phyloP scores from a whole-genome alignment of 2,888 invertebrate genomes.

The Calliopum simillimum region DNA sequence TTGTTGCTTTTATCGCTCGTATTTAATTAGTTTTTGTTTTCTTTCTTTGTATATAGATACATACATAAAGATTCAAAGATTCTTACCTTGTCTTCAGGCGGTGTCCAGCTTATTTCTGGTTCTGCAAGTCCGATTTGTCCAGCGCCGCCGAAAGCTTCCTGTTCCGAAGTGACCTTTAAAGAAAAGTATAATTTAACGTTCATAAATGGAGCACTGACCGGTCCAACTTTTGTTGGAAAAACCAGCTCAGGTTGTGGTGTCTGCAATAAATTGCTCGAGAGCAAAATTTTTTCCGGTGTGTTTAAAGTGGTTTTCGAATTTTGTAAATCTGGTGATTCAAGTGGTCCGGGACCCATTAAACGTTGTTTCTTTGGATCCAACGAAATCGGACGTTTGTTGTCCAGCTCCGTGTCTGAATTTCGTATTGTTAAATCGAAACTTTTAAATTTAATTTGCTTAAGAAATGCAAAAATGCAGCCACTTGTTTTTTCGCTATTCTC shows the following conservation, averaged over 20 bases:
- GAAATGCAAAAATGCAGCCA: constrained; percentile 3
- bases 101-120: no score
- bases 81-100: no score
- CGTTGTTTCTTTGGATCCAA: constrained; percentile 84
- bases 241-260: constrained; percentile 78
- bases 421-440: background rate
- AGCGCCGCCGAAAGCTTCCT: no score
- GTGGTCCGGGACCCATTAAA: constrained; percentile 65
- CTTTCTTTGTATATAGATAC: no score
- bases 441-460: background rate
- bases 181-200: constrained; percentile 30
- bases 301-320: constrained; percentile 82
- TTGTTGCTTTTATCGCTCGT: no score
- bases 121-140: no score
- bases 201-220: constrained; percentile 36
- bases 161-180: constrained; percentile 77
- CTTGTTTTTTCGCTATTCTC: constrained; percentile 21
- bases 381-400: constrained; percentile 80
- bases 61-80: no score
- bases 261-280: constrained; percentile 77
- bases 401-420: constrained; percentile 31
- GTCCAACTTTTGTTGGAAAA: constrained; percentile 62
- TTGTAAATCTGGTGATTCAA: constrained; percentile 84
- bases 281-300: constrained; percentile 91
- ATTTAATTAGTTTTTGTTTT: no score